These are phyloP conservation scores for Amphiduros pacificus DNA, from an alignment of 2,888 invertebrate species.

Conservation along the genomic window DNA sequence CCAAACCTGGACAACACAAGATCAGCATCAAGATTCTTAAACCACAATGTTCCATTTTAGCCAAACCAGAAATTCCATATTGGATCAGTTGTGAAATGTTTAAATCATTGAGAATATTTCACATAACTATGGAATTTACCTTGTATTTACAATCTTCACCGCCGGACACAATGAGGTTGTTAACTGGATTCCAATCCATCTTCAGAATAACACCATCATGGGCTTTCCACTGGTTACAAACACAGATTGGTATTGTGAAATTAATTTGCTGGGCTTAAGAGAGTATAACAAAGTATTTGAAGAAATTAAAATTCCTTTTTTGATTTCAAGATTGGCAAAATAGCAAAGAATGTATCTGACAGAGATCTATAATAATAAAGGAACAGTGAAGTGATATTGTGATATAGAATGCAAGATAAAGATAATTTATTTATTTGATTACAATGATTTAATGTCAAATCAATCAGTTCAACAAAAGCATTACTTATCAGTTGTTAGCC, in stretches of 20 bases:
- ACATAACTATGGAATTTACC: constrained; percentile 59
- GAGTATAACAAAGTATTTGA: too few relatives aligned
- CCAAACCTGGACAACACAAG: constrained; percentile 71
- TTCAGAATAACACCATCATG: constrained; percentile 89
- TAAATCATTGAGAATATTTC: neutral
- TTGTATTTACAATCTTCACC: constrained; percentile 80
- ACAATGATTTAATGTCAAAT: too few relatives aligned
- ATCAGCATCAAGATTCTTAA: too few relatives aligned
- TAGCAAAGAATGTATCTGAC: neutral
- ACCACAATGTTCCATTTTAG: too few relatives aligned
- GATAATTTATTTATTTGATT: too few relatives aligned
- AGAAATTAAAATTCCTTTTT: too few relatives aligned
- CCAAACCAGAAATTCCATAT: neutral
- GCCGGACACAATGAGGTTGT: constrained; percentile 67
- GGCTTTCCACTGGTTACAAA: constrained; percentile 80
- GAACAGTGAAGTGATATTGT: too few relatives aligned
- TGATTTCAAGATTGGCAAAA: neutral
- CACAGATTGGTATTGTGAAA: too few relatives aligned
- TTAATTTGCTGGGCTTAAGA: too few relatives aligned
- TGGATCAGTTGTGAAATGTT: neutral
- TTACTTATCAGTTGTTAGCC: neutral
- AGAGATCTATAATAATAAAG: too few relatives aligned
- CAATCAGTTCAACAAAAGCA: too few relatives aligned
- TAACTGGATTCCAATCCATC: constrained; percentile 67
- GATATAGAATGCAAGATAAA: too few relatives aligned